Conservation (phyloP, 2,797 vertebrate genomes). For the Rhinatrema bivittatum region DNA sequence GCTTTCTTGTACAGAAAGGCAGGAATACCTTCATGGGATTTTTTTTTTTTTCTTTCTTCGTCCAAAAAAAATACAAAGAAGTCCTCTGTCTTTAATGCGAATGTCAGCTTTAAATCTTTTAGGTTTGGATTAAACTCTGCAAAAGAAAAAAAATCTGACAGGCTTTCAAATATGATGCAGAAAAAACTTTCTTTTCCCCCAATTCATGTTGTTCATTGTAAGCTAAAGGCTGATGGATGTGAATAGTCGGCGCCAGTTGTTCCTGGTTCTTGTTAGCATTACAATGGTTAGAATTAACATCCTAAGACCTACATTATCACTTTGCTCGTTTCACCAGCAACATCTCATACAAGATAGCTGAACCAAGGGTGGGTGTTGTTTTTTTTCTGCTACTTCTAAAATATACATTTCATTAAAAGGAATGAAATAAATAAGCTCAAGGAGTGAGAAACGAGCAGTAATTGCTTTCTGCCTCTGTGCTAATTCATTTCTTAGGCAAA, state of each 20-base stretch:
- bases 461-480: no score
- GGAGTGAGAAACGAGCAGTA: no score
- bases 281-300: slow-evolving; percentile 77
- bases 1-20: slow-evolving; percentile 64
- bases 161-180: slow-evolving; percentile 74
- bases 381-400: slow-evolving; percentile 7
- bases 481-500: no score
- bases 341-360: slow-evolving; percentile 36
- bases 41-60: slow-evolving; percentile 53
- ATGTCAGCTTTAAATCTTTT: slow-evolving; percentile 75
- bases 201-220: slow-evolving; percentile 62
- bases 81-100: slow-evolving; percentile 66
- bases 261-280: slow-evolving; percentile 70
- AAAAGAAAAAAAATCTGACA: slow-evolving; percentile 68
- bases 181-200: slow-evolving; percentile 52
- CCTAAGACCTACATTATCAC: slow-evolving; percentile 56
- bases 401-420: slow-evolving; percentile 12
- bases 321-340: slow-evolving; percentile 43
- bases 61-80: slow-evolving; percentile 73
- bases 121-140: slow-evolving; percentile 69
- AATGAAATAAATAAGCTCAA: slow-evolving; percentile 14
- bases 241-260: slow-evolving; percentile 62
- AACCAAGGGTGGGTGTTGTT: slow-evolving; percentile 23
- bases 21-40: slow-evolving; percentile 72
- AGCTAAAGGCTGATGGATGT: slow-evolving; percentile 60